phyloP scores from a whole-genome alignment of 2,888 invertebrate genomes.

The Desoria tigrina region DNA sequence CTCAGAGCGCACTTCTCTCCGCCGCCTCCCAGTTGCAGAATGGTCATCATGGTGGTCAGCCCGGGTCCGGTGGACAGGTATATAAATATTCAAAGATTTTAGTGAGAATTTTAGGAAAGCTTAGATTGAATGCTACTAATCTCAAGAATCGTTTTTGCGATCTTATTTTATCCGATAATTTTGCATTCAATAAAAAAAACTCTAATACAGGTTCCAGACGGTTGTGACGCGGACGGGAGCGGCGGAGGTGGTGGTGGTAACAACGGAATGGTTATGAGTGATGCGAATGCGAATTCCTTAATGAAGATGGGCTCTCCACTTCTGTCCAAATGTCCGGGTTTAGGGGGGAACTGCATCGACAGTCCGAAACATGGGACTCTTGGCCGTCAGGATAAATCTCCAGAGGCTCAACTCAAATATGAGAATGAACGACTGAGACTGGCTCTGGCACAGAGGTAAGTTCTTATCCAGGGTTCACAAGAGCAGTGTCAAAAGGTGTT shows the following conservation, averaged over 20 bases:
- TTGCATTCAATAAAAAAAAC: too few relatives aligned
- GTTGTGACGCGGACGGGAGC: slow-evolving; percentile 24
- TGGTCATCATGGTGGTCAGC: slow-evolving; percentile 31
- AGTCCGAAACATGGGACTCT: slow-evolving; percentile 65
- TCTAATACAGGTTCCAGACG: slow-evolving; percentile 17
- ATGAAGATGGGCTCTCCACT: slow-evolving; percentile 47
- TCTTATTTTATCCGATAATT: too few relatives aligned
- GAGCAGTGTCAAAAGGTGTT: slow-evolving; percentile 25
- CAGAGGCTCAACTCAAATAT: slow-evolving; percentile 88
- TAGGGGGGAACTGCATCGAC: slow-evolving; percentile 57
- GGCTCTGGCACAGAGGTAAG: slow-evolving; percentile 88
- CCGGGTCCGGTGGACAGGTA: background rate
- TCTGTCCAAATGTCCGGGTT: slow-evolving; percentile 41
- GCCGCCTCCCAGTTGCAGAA: slow-evolving; percentile 43
- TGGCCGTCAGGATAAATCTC: slow-evolving; percentile 57
- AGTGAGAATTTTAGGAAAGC: too few relatives aligned
- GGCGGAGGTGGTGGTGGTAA: slow-evolving; percentile 15
- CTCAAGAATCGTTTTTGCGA: too few relatives aligned
- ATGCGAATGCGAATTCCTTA: slow-evolving; percentile 47
- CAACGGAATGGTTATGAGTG: slow-evolving; percentile 32
- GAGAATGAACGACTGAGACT: slow-evolving; percentile 95
- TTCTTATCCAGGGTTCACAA: too few relatives aligned
- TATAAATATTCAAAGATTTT: too few relatives aligned
- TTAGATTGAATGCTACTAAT: too few relatives aligned
- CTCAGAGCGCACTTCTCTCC: slow-evolving; percentile 42